phyloP scores from a whole-genome alignment of 2,888 invertebrate genomes.

The Halocaridina rubra region DNA sequence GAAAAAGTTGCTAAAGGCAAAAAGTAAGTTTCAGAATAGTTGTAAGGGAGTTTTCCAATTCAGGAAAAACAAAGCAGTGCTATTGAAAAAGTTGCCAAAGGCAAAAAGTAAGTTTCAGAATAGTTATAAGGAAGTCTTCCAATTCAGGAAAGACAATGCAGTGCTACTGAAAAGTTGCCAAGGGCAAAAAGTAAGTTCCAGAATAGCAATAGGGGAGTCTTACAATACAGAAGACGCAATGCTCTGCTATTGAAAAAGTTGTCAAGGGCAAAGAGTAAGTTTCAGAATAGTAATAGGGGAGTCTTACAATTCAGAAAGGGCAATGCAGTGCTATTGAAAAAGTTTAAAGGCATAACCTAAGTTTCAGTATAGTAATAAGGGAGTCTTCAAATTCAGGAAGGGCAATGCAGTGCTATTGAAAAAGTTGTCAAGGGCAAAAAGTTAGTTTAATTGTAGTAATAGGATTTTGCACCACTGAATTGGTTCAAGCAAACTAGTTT shows the following conservation, averaged over 20 bases:
- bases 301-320: constrained; percentile 87
- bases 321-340: constrained; percentile 94
- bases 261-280: constrained; percentile 92
- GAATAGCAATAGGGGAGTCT: constrained; percentile 93
- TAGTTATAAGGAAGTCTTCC: constrained; percentile 90
- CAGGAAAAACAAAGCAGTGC: constrained; percentile 92
- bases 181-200: constrained; percentile 89
- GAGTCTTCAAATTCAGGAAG: constrained; percentile 87
- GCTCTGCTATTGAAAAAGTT: constrained; percentile 87
- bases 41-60: constrained; percentile 89
- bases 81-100: constrained; percentile 93
- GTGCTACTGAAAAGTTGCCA: constrained; percentile 90
- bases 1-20: constrained; percentile 95
- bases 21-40: constrained; percentile 83
- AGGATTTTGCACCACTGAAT: too few species aligned
- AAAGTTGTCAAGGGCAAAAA: constrained; percentile 94
- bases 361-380: constrained; percentile 92
- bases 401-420: constrained; percentile 90
- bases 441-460: constrained; percentile 84
- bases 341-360: constrained; percentile 90
- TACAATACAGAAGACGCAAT: constrained; percentile 90
- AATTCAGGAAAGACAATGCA: constrained; percentile 91
- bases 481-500: too few species aligned
- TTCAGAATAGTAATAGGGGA: constrained; percentile 93
- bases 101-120: constrained; percentile 88